Evolutionary conservation across 1,140 invertebrate species (phyloP).

Genomic region (Zeugodacus cucurbitae): DNA sequence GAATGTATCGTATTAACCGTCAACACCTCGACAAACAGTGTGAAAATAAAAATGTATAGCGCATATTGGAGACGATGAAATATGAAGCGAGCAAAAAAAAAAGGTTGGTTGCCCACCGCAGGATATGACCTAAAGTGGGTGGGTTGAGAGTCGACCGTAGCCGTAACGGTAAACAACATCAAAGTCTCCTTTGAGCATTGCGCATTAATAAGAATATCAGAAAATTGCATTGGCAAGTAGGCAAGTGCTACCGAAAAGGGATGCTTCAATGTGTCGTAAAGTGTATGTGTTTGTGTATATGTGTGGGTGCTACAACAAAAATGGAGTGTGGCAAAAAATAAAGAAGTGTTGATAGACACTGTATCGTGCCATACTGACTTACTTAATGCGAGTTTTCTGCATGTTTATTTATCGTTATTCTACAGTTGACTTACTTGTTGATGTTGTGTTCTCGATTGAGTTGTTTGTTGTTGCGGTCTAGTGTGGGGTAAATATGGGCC

Average conservation of each 20-base stretch:
- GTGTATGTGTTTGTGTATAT: not conserved
- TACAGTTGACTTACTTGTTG: slow-evolving; percentile 15
- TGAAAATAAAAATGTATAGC: not conserved
- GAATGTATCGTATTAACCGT: not conserved
- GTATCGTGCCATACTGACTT: not conserved
- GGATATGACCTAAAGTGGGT: not conserved
- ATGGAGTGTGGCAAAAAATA: not conserved
- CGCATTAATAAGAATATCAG: not conserved
- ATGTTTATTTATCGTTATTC: not conserved
- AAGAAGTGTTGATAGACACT: slow-evolving; percentile 3
- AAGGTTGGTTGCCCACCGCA: slow-evolving; percentile 5
- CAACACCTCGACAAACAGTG: not conserved
- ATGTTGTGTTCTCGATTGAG: not conserved
- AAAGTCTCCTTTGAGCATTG: not conserved
- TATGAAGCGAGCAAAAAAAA: not conserved
- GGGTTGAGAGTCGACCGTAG: not conserved
- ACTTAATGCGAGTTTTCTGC: not conserved
- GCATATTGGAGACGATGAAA: not conserved
- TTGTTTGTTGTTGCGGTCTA: not conserved
- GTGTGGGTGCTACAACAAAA: not conserved
- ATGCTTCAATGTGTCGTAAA: not conserved
- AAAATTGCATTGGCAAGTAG: not conserved
- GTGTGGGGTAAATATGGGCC: not conserved
- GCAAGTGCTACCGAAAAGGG: not conserved
- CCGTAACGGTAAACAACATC: not conserved